phyloP scores from a whole-genome alignment of 2,888 invertebrate genomes.

The Leptinotarsa rubiginosa region DNA sequence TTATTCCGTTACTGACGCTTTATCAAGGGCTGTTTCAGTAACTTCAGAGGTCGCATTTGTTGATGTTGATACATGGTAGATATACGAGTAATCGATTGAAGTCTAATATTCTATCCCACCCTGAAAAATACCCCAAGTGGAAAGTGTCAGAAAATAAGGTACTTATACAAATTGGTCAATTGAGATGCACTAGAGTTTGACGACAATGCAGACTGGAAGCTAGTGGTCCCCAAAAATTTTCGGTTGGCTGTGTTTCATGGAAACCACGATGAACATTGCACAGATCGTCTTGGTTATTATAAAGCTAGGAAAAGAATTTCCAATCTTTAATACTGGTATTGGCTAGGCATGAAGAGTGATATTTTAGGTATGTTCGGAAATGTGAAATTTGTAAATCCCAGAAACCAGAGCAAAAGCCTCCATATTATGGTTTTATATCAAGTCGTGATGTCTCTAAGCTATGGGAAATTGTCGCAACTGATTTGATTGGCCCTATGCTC shows the following conservation, averaged over 20 bases:
- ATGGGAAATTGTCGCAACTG: conserved; percentile 29
- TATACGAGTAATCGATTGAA: conserved; percentile 17
- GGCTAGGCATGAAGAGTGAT: conserved; percentile 31
- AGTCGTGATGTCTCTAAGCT: conserved; percentile 18
- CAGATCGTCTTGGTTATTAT: conserved; percentile 32
- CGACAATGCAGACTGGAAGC: neutral
- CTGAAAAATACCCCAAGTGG: conserved; percentile 40
- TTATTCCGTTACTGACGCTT: too few relatives aligned
- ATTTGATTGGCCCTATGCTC: conserved; percentile 36
- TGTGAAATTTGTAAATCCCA: conserved; percentile 33
- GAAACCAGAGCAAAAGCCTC: conserved; percentile 23
- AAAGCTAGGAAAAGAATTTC: conserved; percentile 28
- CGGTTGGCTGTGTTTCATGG: conserved; percentile 19
- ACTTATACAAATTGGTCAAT: conserved; percentile 6
- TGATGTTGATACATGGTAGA: conserved; percentile 36
- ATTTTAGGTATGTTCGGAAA: conserved; percentile 25
- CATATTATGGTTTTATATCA: conserved; percentile 27
- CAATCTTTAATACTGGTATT: conserved; percentile 25
- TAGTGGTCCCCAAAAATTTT: conserved; percentile 27
- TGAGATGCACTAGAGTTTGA: neutral
- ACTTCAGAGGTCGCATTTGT: neutral
- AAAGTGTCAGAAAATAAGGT: conserved; percentile 33
- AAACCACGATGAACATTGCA: conserved; percentile 27
- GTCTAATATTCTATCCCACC: conserved; percentile 21
- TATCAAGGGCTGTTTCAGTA: neutral